Evolutionary conservation across 2,113 vertebrate genomes (phyloP).

Genomic region (Casuarius casuarius): DNA sequence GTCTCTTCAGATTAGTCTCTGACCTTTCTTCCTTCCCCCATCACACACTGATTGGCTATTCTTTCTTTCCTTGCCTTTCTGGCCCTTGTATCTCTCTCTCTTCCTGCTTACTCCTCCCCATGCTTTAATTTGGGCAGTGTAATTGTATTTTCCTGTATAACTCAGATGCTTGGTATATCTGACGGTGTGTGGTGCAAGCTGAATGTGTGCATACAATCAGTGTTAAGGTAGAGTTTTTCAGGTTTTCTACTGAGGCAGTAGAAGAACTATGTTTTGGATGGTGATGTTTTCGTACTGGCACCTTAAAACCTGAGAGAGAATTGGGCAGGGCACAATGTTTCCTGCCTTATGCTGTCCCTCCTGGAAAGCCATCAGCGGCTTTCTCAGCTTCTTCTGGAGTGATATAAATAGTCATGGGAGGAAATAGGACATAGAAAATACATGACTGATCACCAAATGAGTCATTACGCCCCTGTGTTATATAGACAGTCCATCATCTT

Average conservation of each 20-base stretch:
- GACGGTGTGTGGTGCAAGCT: background rate
- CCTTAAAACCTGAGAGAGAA: background rate
- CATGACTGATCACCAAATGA: background rate
- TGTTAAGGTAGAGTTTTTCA: background rate
- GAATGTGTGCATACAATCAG: rapidly evolving
- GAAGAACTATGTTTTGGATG: background rate
- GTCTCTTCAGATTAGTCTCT: slow-evolving; percentile 49
- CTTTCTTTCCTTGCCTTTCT: background rate
- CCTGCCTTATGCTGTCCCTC: background rate
- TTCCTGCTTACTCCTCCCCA: background rate
- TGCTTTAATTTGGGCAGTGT: background rate
- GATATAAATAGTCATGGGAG: background rate
- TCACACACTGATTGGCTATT: background rate
- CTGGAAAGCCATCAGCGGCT: background rate
- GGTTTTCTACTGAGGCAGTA: too few species aligned
- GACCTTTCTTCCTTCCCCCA: background rate
- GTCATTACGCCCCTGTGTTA: background rate
- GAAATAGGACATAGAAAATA: background rate
- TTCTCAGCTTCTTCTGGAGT: background rate
- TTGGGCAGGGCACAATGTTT: rapidly evolving
- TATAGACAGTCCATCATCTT: background rate
- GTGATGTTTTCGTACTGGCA: background rate
- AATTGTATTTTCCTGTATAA: background rate
- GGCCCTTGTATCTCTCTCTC: background rate
- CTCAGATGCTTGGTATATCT: background rate